Percentiles rank a stretch among this genome's conserved stretches.
These are phyloP conservation scores for Scaptomyza graminum DNA, from an alignment of 1,140 invertebrate species.

Conservation along the genomic window DNA sequence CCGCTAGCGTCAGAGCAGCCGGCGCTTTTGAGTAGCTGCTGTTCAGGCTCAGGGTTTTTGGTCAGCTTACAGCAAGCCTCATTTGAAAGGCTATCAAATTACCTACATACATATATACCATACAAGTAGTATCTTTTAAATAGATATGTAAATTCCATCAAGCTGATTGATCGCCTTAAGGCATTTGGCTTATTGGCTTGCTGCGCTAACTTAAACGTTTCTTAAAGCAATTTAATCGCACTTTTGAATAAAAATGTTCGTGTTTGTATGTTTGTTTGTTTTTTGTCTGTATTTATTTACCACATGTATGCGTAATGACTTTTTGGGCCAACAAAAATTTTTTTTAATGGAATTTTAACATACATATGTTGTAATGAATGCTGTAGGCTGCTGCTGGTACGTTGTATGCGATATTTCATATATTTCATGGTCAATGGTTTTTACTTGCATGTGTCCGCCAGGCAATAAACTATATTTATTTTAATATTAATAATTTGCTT, in stretches of 20 bases:
- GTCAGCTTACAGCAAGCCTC: constrained; percentile 40
- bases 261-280: too few species aligned
- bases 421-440: constrained; percentile 40
- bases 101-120: constrained; percentile 21
- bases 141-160: constrained; percentile 11
- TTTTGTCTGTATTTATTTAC: neutral
- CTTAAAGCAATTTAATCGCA: constrained; percentile 1
- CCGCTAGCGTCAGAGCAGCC: constrained; percentile 33
- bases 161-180: constrained; percentile 30
- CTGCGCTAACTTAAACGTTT: neutral
- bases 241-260: neutral
- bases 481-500: constrained; percentile 8
- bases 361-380: constrained; percentile 4
- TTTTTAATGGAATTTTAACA: constrained; percentile 4
- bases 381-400: too few species aligned
- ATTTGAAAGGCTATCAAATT: constrained; percentile 46
- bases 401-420: neutral
- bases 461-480: constrained; percentile 45
- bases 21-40: constrained; percentile 35
- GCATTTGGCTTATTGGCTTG: constrained; percentile 14
- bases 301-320: constrained; percentile 10
- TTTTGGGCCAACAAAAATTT: neutral
- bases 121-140: neutral
- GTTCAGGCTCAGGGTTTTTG: neutral
- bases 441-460: constrained; percentile 17